These are phyloP conservation scores for Pelodiscus sinensis DNA, from an alignment of 2,113 vertebrate species.

Conservation along the genomic window DNA sequence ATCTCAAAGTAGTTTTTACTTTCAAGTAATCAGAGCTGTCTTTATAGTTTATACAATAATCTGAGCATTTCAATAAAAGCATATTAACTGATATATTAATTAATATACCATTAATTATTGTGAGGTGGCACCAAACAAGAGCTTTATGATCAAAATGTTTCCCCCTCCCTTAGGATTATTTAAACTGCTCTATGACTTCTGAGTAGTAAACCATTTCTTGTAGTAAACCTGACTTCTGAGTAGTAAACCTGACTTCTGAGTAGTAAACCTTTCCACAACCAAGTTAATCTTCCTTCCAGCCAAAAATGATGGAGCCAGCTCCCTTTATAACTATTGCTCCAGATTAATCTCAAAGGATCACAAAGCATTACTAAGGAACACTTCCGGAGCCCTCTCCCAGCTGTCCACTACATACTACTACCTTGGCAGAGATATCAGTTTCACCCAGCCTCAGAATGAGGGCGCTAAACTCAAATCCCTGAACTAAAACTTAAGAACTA, in stretches of 20 bases:
- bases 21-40: neutral
- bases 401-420: neutral
- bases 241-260: neutral
- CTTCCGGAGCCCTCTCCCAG: neutral
- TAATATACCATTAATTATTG: neutral
- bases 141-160: neutral
- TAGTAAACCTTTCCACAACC: neutral
- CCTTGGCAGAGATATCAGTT: rapidly evolving
- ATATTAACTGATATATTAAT: neutral
- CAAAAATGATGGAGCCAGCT: neutral
- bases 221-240: neutral
- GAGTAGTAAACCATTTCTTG: neutral
- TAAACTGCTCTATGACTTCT: neutral
- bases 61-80: neutral
- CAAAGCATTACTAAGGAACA: rapidly evolving
- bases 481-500: neutral
- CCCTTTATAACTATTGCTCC: neutral
- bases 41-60: neutral
- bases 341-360: neutral
- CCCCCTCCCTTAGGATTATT: neutral
- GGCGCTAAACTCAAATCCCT: neutral
- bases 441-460: neutral
- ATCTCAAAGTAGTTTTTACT: neutral
- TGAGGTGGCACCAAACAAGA: neutral
- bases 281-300: neutral